These are phyloP conservation scores for Sphyrna mokarran DNA, from an alignment of 2,113 vertebrate genomes.

Conservation along the genomic window DNA sequence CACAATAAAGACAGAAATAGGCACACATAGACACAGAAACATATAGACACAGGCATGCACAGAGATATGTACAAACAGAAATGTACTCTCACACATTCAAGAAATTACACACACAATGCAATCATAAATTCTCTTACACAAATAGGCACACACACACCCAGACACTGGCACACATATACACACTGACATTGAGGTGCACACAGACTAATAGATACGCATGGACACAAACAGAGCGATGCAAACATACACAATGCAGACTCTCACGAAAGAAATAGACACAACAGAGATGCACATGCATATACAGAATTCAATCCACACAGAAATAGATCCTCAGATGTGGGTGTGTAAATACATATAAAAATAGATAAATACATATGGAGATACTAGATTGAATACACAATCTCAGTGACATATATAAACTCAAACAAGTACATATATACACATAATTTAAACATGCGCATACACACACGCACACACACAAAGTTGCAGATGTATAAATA, in stretches of 20 bases:
- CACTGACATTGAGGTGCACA: neutral
- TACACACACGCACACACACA: neutral
- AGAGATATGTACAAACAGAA: neutral
- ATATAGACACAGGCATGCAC: neutral
- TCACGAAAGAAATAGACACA: neutral
- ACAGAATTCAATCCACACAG: neutral
- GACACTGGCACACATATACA: neutral
- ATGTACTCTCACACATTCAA: neutral
- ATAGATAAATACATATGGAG: neutral
- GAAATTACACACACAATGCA: neutral
- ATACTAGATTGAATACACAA: neutral
- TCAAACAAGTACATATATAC: neutral
- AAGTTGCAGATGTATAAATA: neutral
- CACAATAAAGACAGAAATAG: neutral
- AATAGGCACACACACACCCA: neutral
- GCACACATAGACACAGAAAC: neutral
- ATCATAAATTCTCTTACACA: neutral
- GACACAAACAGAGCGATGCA: neutral
- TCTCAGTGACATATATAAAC: neutral
- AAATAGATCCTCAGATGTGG: neutral
- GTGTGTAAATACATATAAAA: neutral
- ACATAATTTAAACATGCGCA: neutral
- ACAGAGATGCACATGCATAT: neutral
- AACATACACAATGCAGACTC: neutral
- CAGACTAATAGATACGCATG: neutral